Percentiles rank a stretch among this genome's conserved stretches.
phyloP scores from a whole-genome alignment of 2,113 vertebrate genomes.

The Corythoichthys haematopterus region DNA sequence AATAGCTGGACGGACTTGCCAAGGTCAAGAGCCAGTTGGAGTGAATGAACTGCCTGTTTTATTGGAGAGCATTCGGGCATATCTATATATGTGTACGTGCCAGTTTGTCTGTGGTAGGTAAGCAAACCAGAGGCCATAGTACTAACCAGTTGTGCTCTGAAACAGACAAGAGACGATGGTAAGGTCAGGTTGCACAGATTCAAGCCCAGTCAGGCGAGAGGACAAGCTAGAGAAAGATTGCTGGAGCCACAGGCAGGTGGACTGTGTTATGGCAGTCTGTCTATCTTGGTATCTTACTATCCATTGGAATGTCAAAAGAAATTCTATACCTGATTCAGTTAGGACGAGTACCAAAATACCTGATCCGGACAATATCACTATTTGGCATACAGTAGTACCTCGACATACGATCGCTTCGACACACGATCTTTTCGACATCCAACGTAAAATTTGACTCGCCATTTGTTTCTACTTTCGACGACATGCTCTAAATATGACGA shows the following conservation, averaged over 20 bases:
- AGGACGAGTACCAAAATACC: not conserved
- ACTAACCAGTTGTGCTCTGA: constrained; percentile 52
- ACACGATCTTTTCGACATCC: too few relatives aligned
- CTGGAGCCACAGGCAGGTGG: not conserved
- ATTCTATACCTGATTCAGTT: not conserved
- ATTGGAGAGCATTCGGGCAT: constrained; percentile 26
- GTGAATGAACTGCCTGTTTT: constrained; percentile 39
- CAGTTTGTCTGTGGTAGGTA: constrained; percentile 62
- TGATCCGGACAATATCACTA: not conserved
- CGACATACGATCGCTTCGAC: too few relatives aligned
- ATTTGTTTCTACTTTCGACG: too few relatives aligned
- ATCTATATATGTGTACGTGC: constrained; percentile 20
- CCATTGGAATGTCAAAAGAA: not conserved
- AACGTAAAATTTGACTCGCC: too few relatives aligned
- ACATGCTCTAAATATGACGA: too few relatives aligned
- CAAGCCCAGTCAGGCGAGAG: constrained; percentile 30
- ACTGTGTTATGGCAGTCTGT: not conserved
- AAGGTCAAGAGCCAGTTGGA: constrained; percentile 16
- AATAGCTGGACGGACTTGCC: constrained; percentile 32
- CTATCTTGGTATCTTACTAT: not conserved
- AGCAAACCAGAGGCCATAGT: constrained; percentile 49
- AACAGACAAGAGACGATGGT: constrained; percentile 44
- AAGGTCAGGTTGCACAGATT: constrained; percentile 54
- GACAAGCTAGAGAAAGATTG: constrained; percentile 20
- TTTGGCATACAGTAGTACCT: not conserved